Percentiles rank a stretch among this genome's conserved stretches.
phyloP scores from a whole-genome alignment of 2,888 invertebrate genomes.

The Tenodera sinensis region DNA sequence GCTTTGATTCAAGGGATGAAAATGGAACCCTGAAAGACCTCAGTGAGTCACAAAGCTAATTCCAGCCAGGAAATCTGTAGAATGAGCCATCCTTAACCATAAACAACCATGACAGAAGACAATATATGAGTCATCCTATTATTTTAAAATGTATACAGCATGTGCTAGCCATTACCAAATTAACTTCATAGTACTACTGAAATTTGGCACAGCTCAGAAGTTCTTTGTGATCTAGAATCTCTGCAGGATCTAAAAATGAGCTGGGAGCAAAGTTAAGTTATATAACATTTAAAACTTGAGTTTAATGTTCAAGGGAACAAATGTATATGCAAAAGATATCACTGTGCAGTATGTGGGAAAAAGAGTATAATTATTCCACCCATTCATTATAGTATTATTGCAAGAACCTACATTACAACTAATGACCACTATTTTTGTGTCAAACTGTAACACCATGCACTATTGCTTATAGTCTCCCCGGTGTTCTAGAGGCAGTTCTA shows the following conservation, averaged over 20 bases:
- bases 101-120: not conserved
- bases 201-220: not conserved
- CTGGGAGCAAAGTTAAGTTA: not conserved
- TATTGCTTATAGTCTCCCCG: too few relatives aligned
- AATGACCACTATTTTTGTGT: too few relatives aligned
- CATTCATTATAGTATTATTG: too few relatives aligned
- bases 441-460: too few relatives aligned
- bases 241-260: too few relatives aligned
- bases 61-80: not conserved
- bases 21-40: not conserved
- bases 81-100: not conserved
- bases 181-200: not conserved
- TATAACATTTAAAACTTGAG: not conserved
- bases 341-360: too few relatives aligned
- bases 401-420: too few relatives aligned
- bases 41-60: not conserved
- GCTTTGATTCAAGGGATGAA: not conserved
- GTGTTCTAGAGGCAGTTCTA: too few relatives aligned
- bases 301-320: not conserved
- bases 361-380: too few relatives aligned
- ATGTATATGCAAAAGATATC: not conserved
- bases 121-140: not conserved
- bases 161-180: not conserved
- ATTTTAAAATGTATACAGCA: not conserved
- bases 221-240: not conserved